phyloP scores from a whole-genome alignment of 2,113 vertebrate genomes.

The Salvelinus alpinus region DNA sequence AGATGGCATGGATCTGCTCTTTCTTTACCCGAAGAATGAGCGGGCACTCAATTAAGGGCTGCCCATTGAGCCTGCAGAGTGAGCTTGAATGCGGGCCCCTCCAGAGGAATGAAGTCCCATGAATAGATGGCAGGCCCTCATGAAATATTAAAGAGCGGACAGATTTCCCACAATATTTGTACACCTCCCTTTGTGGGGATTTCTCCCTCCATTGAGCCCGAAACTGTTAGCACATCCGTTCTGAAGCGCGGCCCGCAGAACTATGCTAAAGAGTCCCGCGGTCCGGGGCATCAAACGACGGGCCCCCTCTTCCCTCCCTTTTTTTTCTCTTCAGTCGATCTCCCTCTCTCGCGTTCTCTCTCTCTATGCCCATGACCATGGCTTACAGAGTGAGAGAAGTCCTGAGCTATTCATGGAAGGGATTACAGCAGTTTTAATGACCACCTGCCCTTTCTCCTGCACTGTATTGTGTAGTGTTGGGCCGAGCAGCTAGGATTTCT shows the following conservation, averaged over 20 bases:
- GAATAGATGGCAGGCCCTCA: slow-evolving; percentile 85
- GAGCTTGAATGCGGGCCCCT: slow-evolving; percentile 81
- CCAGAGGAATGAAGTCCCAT: slow-evolving; percentile 85
- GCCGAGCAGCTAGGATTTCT: slow-evolving; percentile 56
- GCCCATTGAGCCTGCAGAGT: slow-evolving; percentile 82
- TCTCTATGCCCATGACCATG: slow-evolving; percentile 52
- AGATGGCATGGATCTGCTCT: slow-evolving; percentile 28
- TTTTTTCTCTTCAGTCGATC: slow-evolving; percentile 45
- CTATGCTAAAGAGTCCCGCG: slow-evolving; percentile 65
- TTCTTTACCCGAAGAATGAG: slow-evolving; percentile 76
- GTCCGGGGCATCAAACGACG: slow-evolving; percentile 66
- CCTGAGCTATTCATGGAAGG: slow-evolving; percentile 75
- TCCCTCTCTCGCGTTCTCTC: slow-evolving; percentile 28
- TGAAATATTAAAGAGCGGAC: slow-evolving; percentile 83
- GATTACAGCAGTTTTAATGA: slow-evolving; percentile 78
- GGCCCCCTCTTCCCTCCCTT: slow-evolving; percentile 40
- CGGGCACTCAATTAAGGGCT: slow-evolving; percentile 93
- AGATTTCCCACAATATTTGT: slow-evolving; percentile 96
- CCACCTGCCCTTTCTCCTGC: slow-evolving; percentile 75
- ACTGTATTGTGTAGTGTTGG: slow-evolving; percentile 58
- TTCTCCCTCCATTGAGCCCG: slow-evolving; percentile 92
- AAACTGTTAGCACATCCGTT: slow-evolving; percentile 93
- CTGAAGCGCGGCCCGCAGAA: slow-evolving; percentile 66
- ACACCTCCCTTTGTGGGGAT: slow-evolving; percentile 88
- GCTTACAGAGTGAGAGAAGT: slow-evolving; percentile 46